These are phyloP conservation scores for Nasonia longicornis DNA, from an alignment of 1,140 invertebrate species.

Conservation along the genomic window DNA sequence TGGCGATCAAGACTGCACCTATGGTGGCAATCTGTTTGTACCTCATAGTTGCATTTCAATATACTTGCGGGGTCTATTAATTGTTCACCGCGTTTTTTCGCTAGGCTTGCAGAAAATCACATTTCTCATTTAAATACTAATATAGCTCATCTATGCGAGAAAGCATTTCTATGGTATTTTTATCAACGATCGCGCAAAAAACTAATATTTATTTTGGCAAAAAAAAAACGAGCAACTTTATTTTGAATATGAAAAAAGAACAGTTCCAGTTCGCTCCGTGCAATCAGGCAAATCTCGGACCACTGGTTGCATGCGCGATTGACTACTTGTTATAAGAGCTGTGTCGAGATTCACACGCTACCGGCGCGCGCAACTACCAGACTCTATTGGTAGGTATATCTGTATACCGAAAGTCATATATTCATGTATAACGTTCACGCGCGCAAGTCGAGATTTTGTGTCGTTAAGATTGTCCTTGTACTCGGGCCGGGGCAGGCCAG, in stretches of 20 bases:
- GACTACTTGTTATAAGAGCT: not conserved
- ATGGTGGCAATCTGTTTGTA: slow-evolving; percentile 52
- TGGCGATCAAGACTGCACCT: slow-evolving; percentile 51
- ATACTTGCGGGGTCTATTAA: not conserved
- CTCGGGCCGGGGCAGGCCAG: no score
- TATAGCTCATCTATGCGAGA: no score
- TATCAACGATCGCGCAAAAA: no score
- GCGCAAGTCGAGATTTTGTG: no score
- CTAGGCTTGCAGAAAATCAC: no score
- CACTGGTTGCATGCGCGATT: not conserved
- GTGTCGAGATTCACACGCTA: not conserved
- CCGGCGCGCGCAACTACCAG: not conserved
- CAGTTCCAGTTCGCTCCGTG: not conserved
- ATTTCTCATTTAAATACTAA: no score
- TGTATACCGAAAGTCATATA: no score
- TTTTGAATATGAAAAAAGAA: not conserved
- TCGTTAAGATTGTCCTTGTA: no score
- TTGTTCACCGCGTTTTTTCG: no score
- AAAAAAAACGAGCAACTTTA: not conserved
- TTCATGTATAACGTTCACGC: no score
- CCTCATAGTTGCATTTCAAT: slow-evolving; percentile 50
- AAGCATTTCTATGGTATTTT: no score
- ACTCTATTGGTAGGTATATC: not conserved
- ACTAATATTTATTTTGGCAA: no score
- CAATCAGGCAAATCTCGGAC: not conserved